Conservation (phyloP, 1,140 invertebrate species). For the Bombus picipes region DNA sequence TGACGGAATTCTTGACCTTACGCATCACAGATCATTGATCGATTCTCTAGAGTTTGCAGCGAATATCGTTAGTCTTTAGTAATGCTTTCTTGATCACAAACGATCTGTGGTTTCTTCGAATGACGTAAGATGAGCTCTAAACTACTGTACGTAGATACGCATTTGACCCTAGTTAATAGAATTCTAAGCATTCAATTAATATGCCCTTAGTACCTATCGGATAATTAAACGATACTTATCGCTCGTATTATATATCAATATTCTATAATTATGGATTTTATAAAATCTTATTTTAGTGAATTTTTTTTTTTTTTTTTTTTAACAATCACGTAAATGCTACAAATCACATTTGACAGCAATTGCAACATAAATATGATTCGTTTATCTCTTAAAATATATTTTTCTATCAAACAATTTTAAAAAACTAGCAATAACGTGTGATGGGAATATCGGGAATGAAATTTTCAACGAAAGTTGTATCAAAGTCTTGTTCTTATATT, state of each 20-base stretch:
- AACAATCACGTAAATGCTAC: neutral
- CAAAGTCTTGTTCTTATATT: neutral
- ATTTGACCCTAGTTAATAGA: conserved; percentile 64
- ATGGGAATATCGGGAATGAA: neutral
- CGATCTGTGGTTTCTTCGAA: conserved; percentile 37
- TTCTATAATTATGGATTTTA: neutral
- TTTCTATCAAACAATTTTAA: neutral
- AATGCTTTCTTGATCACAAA: conserved; percentile 36
- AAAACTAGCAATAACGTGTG: neutral
- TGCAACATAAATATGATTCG: neutral
- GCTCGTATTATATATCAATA: neutral
- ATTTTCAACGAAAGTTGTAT: neutral
- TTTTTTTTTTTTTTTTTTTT: too few species aligned
- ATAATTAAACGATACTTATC: conserved; percentile 57
- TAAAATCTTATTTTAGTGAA: neutral
- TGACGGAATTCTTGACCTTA: conserved; percentile 28
- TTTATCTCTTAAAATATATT: too few species aligned
- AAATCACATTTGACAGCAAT: neutral
- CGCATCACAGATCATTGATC: conserved; percentile 33
- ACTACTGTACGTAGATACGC: conserved; percentile 35
- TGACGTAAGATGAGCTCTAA: conserved; percentile 51
- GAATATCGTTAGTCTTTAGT: conserved; percentile 14
- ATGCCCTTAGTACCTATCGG: conserved; percentile 52
- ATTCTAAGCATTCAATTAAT: conserved; percentile 69
- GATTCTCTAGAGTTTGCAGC: neutral